Base-by-base conservation (phyloP, 2,113 vertebrate species). In the Synodontis membranacea region DNA sequence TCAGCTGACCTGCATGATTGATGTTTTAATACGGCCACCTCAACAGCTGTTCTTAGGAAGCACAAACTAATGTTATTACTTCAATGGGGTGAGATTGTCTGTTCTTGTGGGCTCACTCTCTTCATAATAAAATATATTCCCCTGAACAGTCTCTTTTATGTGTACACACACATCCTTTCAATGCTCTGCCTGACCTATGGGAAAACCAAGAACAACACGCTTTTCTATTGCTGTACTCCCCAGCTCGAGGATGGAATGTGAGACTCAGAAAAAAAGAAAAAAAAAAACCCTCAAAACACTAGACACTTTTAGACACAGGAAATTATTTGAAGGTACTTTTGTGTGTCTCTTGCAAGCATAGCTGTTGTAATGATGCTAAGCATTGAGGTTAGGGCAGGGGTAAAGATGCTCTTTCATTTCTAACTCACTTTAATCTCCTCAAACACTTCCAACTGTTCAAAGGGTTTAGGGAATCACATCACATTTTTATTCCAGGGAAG, bases 141-240 rank as follows among this genome's bases (percentile, higher is more conserved):
- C 84, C 79, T 44, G 66, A 92, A 90, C 88, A 88, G 84, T 88
- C 78, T 37, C 88, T 92, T 93, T 92, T 82, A 91, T 92, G 80
- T 91, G 75, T 82, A 34, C 48, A 72, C 83, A 88, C 82, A 87
- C 31, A 6, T 87, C 70, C 60, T 86, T 68, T 83, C 80, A 39
- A 23, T 50, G 39, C 39, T 83, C 68, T 70, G 80, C 82, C 60
- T 81, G 85, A 25, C 62, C 75, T 86, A 46, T 80, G 52, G 86
- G 86, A 91, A 88, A 89, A 89, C 60, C 84, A 79, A 54, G 17
- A 79, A 19, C n/a, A 79, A 37, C 25, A 1, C 9, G 68, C 79
- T 91, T 90, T 90, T 82, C 89, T 88, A 90, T 52, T 54, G 48
- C 75, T 54, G 48, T 21, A 8, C n/a, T 79, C 70, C 19, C 86